phyloP scores from a whole-genome alignment of 2,113 vertebrate genomes.

The Sapajus apella region DNA sequence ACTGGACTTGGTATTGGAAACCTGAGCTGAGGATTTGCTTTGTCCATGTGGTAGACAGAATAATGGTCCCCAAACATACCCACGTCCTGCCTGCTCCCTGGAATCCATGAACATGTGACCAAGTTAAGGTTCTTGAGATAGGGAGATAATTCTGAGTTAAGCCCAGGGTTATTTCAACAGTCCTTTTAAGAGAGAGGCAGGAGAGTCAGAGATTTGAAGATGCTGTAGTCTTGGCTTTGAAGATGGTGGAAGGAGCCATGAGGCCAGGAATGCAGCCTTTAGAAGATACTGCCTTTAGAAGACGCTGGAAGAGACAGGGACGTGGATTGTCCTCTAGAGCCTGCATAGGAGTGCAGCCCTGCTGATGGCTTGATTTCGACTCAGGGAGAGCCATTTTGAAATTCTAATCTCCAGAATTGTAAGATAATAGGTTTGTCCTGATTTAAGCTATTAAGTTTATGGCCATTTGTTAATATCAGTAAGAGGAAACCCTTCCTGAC shows the following conservation, averaged over 20 bases:
- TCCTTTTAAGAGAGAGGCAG: neutral
- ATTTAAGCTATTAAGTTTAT: neutral
- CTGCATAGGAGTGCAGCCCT: neutral
- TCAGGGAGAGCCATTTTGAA: too few species aligned
- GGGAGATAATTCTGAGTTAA: neutral
- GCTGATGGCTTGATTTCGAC: neutral
- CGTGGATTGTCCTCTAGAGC: neutral
- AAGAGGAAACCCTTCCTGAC: neutral
- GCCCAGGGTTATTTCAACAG: neutral
- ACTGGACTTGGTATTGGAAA: neutral
- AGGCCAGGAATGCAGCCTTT: neutral
- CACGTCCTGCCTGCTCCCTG: neutral
- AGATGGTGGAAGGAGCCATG: neutral
- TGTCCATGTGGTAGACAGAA: neutral
- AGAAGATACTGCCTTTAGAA: too few species aligned
- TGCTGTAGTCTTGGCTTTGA: neutral
- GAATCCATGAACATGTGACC: neutral
- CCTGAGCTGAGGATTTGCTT: neutral
- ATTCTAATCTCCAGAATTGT: too few species aligned
- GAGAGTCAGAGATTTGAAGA: neutral
- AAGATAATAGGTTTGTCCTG: too few species aligned
- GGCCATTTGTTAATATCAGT: neutral
- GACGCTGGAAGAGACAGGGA: too few species aligned
- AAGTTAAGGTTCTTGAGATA: neutral
- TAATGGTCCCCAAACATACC: neutral